phyloP scores from a whole-genome alignment of 2,888 invertebrate genomes.

The Opisthograptis luteolata region DNA sequence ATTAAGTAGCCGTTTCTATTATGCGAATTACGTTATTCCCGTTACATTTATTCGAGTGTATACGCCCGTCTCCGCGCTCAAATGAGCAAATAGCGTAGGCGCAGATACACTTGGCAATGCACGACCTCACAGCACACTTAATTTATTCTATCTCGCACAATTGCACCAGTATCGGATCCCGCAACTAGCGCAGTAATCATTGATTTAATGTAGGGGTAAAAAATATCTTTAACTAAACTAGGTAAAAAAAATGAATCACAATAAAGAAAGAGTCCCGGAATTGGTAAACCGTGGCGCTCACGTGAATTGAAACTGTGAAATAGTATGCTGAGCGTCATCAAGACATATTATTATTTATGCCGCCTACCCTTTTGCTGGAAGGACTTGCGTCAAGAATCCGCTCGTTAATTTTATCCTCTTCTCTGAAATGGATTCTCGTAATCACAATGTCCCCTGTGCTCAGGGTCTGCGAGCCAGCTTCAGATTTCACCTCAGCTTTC shows the following conservation, averaged over 20 bases:
- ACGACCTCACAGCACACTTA: constrained; percentile 69
- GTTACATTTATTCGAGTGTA: constrained; percentile 74
- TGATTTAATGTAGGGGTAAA: constrained; percentile 45
- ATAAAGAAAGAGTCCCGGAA: constrained; percentile 61
- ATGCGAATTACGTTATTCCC: constrained; percentile 74
- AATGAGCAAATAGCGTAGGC: constrained; percentile 79
- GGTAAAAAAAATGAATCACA: constrained; percentile 67
- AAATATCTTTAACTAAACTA: constrained; percentile 52
- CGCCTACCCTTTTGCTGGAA: constrained; percentile 66
- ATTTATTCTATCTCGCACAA: constrained; percentile 72
- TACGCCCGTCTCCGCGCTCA: constrained; percentile 75
- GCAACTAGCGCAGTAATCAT: constrained; percentile 52
- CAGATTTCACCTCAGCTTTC: constrained; percentile 80
- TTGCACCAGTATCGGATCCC: constrained; percentile 64
- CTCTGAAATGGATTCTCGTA: constrained; percentile 88
- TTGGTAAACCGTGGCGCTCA: constrained; percentile 73
- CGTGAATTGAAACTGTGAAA: constrained; percentile 61
- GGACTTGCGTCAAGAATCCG: constrained; percentile 77
- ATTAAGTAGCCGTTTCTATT: constrained; percentile 66
- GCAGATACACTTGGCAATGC: constrained; percentile 67
- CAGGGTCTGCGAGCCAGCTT: constrained; percentile 91
- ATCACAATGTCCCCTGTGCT: constrained; percentile 97
- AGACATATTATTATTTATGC: constrained; percentile 77
- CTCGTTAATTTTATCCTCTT: constrained; percentile 78
- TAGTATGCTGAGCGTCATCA: constrained; percentile 63